Conservation (phyloP, 2,888 invertebrate genomes). For the Tyria jacobaeae region DNA sequence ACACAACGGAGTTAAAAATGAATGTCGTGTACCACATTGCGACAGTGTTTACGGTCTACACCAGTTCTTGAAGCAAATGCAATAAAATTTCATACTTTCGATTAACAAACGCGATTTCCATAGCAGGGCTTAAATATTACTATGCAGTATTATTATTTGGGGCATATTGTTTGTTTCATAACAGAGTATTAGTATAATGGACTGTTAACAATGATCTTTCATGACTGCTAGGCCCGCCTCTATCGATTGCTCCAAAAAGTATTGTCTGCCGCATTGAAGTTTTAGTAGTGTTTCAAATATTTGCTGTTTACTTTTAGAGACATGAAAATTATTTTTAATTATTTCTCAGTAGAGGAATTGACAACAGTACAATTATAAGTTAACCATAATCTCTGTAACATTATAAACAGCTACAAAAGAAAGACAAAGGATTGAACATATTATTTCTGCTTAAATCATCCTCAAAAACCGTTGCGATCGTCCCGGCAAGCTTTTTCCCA, state of each 20-base stretch:
- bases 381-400: no score
- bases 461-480: no score
- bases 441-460: no score
- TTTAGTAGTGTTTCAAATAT: slow-evolving; percentile 28
- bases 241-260: slow-evolving; percentile 25
- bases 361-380: no score
- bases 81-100: slow-evolving; percentile 47
- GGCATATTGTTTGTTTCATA: slow-evolving; percentile 56
- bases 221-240: slow-evolving; percentile 26
- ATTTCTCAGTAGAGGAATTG: no score
- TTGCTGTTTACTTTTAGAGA: neutral
- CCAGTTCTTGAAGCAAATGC: slow-evolving; percentile 35
- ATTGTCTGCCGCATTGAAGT: slow-evolving; percentile 30
- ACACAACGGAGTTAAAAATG: slow-evolving; percentile 26
- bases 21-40: slow-evolving; percentile 39
- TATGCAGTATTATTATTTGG: slow-evolving; percentile 45
- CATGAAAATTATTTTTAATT: no score
- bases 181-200: slow-evolving; percentile 54
- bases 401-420: no score
- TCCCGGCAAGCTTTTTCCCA: neutral
- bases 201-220: slow-evolving; percentile 51
- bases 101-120: slow-evolving; percentile 51
- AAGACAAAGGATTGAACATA: no score
- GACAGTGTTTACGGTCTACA: slow-evolving; percentile 24
- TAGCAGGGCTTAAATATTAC: slow-evolving; percentile 52